Conservation (phyloP, 2,797 vertebrate genomes). For the Momotus momota region DNA sequence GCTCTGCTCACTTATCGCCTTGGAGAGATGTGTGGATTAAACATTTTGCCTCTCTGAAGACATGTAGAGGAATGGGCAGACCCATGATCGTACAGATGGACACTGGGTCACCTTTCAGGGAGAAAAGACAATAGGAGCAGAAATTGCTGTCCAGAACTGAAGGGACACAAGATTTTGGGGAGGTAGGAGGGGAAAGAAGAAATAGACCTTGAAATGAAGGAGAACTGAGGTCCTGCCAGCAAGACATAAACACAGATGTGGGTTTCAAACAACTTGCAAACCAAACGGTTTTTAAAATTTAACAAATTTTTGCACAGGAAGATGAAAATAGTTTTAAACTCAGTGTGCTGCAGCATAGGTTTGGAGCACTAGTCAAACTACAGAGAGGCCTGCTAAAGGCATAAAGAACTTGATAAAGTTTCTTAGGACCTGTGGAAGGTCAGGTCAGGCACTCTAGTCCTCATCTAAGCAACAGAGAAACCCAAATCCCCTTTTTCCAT, state of each 20-base stretch:
- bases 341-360: not conserved
- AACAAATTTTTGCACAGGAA: not conserved
- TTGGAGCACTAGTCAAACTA: not conserved
- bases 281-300: not conserved
- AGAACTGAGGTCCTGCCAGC: not conserved
- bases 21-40: constrained; percentile 19
- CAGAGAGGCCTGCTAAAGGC: not conserved
- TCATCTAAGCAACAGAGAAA: not conserved
- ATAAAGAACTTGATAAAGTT: not conserved
- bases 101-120: not conserved
- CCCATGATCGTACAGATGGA: not conserved
- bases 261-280: not conserved
- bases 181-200: not conserved
- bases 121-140: not conserved
- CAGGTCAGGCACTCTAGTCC: not conserved
- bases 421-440: not conserved
- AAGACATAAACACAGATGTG: not conserved
- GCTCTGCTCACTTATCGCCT: not conserved
- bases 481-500: not conserved
- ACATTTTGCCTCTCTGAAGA: not conserved
- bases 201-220: not conserved
- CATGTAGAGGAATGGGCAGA: not conserved
- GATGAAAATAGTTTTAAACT: not conserved
- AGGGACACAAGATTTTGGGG: not conserved
- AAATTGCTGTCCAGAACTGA: not conserved